phyloP scores from a whole-genome alignment of 2,113 vertebrate genomes.

The Heloderma charlesbogerti region DNA sequence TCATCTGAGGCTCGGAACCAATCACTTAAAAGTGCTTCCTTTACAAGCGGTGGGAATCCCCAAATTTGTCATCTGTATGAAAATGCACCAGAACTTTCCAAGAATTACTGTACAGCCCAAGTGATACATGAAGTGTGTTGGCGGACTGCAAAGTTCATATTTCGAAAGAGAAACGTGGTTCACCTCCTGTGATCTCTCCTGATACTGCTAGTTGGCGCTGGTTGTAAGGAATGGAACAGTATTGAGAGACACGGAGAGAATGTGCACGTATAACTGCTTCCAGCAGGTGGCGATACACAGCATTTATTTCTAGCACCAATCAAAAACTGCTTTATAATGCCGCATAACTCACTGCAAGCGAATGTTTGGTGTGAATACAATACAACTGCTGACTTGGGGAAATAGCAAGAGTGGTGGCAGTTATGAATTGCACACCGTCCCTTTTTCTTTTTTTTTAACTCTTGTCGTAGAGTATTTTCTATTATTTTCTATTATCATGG shows the following conservation, averaged over 20 bases:
- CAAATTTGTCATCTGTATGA: neutral
- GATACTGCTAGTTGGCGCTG: neutral
- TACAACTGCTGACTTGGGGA: neutral
- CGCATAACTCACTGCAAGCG: neutral
- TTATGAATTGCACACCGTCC: neutral
- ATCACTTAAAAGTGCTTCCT: neutral
- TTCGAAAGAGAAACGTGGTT: neutral
- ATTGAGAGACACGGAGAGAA: neutral
- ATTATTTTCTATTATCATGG: neutral
- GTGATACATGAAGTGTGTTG: neutral
- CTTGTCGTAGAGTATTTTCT: neutral
- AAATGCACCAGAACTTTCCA: neutral
- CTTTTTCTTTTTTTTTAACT: neutral
- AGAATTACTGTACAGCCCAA: neutral
- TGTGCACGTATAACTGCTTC: conserved; percentile 21
- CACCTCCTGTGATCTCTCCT: conserved; percentile 18
- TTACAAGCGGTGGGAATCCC: neutral
- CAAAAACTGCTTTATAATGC: neutral
- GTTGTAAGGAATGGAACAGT: neutral
- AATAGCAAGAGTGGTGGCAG: too few relatives aligned
- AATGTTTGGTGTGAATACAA: neutral
- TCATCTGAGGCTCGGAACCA: neutral
- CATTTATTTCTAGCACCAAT: neutral
- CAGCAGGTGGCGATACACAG: conserved; percentile 15
- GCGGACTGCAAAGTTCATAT: neutral